Evolutionary conservation across 2,888 invertebrate genomes (phyloP), one percentile per base, ranked within the genome.

Genomic region (Drosophila basisetae): DNA sequence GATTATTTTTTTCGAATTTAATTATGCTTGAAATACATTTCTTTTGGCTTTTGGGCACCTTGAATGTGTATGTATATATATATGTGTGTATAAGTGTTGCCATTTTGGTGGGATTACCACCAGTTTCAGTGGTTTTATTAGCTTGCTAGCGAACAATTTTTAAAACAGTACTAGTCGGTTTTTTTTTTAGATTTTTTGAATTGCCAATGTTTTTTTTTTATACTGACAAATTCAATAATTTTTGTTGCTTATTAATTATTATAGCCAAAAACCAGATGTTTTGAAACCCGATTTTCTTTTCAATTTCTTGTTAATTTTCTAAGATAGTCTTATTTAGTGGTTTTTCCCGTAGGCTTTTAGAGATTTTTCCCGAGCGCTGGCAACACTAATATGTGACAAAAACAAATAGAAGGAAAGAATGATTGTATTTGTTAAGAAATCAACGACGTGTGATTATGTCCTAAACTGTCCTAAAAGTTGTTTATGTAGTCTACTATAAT

Each of bases 401-500:
- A 70, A 33, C 53, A 37, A 37, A 18, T 7, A 37, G 0, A 47
- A 33, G 47, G 13, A 43, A 59, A 59, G 52, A 60, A 25, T 55
- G 4, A 18, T 25, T 33, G 39, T 73, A 37, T 43, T 52, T 31
- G 47, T 33, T 47, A 53, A 37, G 16, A 65, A 61, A 50, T 13
- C 52, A 55, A 47, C 35, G 39, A 64, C 69, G 50, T 25, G 47
- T 62, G n/a, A 33, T 70, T 65, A 58, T 53, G 76, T 76, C 76
- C 60, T 60, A 69, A 59, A 53, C 53, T 62, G 76, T 71, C 71
- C 63, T 52, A 56, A 63, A 52, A 58, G 41, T 52, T 82, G 68
- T 87, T 70, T 72, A 72, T 81, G 49, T 65, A 71, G 31, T 55
- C 63, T 81, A 86, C 58, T 58, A 43, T 39, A 56, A 39, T 49